A percentile compares a stretch with the other conserved stretches of the same genome.
phyloP scores from a whole-genome alignment of 2,888 invertebrate species.

The Gymnocheta viridis region DNA sequence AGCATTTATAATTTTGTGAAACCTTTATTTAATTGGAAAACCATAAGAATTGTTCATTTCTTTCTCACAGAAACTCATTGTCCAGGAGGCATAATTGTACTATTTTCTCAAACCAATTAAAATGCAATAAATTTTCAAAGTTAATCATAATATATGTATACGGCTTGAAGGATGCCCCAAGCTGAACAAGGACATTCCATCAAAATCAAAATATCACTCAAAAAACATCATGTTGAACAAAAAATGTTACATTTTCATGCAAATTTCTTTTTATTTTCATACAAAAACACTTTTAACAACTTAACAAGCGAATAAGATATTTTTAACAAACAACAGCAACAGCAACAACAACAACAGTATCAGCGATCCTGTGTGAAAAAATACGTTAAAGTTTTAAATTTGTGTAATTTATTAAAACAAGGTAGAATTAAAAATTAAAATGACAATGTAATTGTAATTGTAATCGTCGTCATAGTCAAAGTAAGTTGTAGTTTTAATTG shows the following conservation, averaged over 20 bases:
- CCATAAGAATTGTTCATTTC: conserved; percentile 17
- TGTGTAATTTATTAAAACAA: conserved; percentile 18
- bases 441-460: conserved; percentile 51
- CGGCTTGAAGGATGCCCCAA: neutral
- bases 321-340: neutral
- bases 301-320: conserved; percentile 62
- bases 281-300: conserved; percentile 51
- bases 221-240: conserved; percentile 24
- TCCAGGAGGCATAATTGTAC: neutral
- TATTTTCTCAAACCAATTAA: conserved; percentile 45
- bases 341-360: neutral
- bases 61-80: conserved; percentile 25
- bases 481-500: conserved; percentile 38
- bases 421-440: conserved; percentile 35
- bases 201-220: conserved; percentile 53
- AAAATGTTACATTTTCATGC: conserved; percentile 52
- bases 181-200: conserved; percentile 52
- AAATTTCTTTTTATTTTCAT: conserved; percentile 50
- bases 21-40: neutral
- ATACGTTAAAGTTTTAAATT: conserved; percentile 50
- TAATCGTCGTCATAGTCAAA: neutral
- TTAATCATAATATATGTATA: conserved; percentile 27
- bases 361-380: neutral
- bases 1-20: neutral
- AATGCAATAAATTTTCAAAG: conserved; percentile 51